A percentile compares a stretch with the other conserved stretches of the same genome.
Conservation (phyloP, 2,797 vertebrate species). For the Epinephelus coioides region DNA sequence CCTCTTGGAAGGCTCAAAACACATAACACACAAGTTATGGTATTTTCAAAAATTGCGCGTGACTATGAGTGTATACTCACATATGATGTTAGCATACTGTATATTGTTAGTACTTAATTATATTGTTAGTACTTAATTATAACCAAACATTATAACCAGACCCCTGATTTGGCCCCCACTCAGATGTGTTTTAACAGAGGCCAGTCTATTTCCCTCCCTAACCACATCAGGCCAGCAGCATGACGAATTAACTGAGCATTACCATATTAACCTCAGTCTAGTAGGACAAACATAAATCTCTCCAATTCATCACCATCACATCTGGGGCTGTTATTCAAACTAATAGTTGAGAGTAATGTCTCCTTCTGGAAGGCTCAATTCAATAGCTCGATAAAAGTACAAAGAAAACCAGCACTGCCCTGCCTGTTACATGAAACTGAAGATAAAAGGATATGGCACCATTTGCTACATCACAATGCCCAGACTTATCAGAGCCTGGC, state of each 20-base stretch:
- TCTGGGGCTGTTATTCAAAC: conserved; percentile 25
- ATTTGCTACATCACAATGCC: conserved; percentile 36
- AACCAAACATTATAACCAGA: not conserved
- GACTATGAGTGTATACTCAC: not conserved
- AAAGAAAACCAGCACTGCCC: conserved; percentile 20
- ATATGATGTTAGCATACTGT: not conserved
- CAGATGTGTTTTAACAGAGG: conserved; percentile 17
- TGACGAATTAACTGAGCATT: conserved; percentile 31
- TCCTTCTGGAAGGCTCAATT: conserved; percentile 7
- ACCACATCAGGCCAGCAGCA: conserved; percentile 23
- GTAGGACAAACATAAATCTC: conserved; percentile 21
- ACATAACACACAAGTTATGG: not conserved
- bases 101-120: not conserved
- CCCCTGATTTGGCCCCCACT: not conserved
- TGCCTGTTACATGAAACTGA: conserved; percentile 21
- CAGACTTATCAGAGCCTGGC: conserved; percentile 44
- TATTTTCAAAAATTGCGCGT: not conserved
- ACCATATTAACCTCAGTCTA: conserved; percentile 38
- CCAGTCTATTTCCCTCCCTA: not conserved
- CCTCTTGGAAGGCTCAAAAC: not conserved
- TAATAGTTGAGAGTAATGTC: conserved; percentile 28
- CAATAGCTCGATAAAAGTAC: conserved; percentile 28
- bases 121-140: not conserved
- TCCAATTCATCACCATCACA: conserved; percentile 32
- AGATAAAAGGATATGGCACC: conserved; percentile 41